phyloP scores from a whole-genome alignment of 2,797 vertebrate species.

The Pelodytes ibericus region DNA sequence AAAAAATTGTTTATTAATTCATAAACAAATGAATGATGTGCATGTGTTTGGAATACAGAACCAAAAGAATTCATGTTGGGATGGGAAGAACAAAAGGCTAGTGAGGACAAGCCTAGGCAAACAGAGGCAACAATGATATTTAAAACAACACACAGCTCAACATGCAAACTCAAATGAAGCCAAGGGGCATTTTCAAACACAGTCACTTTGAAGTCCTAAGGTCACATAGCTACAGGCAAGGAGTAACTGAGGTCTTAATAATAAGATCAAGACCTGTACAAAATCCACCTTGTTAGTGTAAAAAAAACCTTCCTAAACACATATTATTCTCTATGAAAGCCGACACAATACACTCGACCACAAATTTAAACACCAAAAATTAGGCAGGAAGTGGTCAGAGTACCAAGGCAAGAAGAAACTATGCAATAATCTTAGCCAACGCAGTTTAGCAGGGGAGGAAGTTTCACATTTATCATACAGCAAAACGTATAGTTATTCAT shows the following conservation, averaged over 20 bases:
- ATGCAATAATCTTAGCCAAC: slow-evolving; percentile 46
- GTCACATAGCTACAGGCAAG: neutral
- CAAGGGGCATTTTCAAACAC: slow-evolving; percentile 1
- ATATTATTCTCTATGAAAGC: neutral
- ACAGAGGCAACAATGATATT: slow-evolving; percentile 15
- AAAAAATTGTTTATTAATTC: neutral
- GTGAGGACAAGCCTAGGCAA: neutral
- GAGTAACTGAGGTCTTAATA: neutral
- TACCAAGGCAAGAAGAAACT: slow-evolving; percentile 45
- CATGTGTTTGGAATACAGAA: neutral
- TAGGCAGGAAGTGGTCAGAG: slow-evolving; percentile 46
- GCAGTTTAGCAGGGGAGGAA: neutral
- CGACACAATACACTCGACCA: neutral
- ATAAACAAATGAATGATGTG: too few species aligned
- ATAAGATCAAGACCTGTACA: neutral
- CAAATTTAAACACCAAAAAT: neutral
- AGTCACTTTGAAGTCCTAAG: neutral
- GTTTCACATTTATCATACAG: neutral
- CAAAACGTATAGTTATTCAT: too few species aligned
- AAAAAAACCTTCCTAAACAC: neutral
- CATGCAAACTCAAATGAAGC: neutral
- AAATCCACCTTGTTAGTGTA: neutral
- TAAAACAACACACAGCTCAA: neutral
- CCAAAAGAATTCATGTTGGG: neutral
- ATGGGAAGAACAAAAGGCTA: slow-evolving; percentile 15